Percentiles rank a stretch among this genome's conserved stretches.
Conservation (phyloP, 1,140 invertebrate species). For the Luehdorfia chinensis region DNA sequence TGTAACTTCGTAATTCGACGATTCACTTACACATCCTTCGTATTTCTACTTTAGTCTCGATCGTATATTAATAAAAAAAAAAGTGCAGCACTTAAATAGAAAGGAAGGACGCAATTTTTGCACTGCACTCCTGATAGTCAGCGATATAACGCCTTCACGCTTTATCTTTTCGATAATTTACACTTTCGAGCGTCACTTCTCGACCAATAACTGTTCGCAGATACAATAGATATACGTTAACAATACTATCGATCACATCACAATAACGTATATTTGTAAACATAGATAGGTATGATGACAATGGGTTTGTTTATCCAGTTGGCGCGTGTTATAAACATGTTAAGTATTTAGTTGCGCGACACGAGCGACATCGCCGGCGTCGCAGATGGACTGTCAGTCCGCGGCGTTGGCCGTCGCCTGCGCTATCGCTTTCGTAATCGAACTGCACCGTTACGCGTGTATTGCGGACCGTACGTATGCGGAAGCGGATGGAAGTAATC, state of each 20-base stretch:
- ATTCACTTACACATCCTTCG: not conserved
- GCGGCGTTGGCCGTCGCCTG: slow-evolving; percentile 29
- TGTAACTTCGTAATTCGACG: no score
- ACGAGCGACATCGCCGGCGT: slow-evolving; percentile 35
- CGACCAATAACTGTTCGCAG: slow-evolving; percentile 38
- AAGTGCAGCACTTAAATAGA: slow-evolving; percentile 35
- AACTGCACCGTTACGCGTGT: slow-evolving; percentile 38
- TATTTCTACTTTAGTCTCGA: no score
- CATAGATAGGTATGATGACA: slow-evolving; percentile 20
- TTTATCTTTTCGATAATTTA: slow-evolving; percentile 60
- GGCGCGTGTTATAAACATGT: slow-evolving; percentile 4
- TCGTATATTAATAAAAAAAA: no score
- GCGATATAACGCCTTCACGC: slow-evolving; percentile 35
- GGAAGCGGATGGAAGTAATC: slow-evolving; percentile 7
- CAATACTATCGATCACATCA: slow-evolving; percentile 11
- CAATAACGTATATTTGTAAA: slow-evolving; percentile 21
- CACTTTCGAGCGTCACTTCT: slow-evolving; percentile 35
- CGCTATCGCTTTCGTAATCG: slow-evolving; percentile 52
- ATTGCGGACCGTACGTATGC: slow-evolving; percentile 13
- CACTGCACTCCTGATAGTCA: slow-evolving; percentile 35
- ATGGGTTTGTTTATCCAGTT: slow-evolving; percentile 17
- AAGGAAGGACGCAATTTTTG: slow-evolving; percentile 57
- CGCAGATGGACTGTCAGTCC: slow-evolving; percentile 39
- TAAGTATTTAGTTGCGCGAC: slow-evolving; percentile 19
- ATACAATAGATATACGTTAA: not conserved